Conservation (phyloP, 2,113 vertebrate species). For the Embiotoca jacksoni region DNA sequence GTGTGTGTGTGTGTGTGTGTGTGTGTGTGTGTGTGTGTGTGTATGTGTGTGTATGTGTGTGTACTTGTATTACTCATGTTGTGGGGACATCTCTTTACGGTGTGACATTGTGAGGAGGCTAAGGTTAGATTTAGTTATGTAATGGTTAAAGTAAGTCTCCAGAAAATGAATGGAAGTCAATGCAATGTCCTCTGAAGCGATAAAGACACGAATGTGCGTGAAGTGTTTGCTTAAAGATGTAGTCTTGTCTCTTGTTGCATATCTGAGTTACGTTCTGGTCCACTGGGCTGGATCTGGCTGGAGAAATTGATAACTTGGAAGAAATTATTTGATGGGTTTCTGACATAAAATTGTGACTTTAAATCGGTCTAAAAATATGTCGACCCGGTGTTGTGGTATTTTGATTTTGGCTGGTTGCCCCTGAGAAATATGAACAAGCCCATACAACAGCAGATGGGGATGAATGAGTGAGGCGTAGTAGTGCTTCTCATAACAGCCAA, state of each 20-base stretch:
- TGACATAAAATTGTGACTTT: too few relatives aligned
- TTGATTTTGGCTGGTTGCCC: neutral
- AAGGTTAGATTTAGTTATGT: neutral
- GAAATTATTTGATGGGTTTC: neutral
- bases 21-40: constrained; percentile 16
- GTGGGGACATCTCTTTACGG: neutral
- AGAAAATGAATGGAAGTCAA: neutral
- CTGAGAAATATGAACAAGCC: neutral
- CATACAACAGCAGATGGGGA: neutral
- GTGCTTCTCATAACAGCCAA: neutral
- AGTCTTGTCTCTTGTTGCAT: neutral
- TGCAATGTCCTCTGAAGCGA: neutral
- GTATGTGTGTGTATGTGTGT: constrained; percentile 7
- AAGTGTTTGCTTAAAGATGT: constrained; percentile 27
- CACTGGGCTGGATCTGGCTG: constrained; percentile 8
- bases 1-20: constrained; percentile 11
- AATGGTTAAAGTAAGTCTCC: neutral
- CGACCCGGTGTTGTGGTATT: neutral
- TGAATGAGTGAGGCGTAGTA: neutral
- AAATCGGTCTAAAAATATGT: neutral
- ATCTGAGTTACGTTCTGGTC: constrained; percentile 2
- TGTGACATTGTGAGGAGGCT: neutral
- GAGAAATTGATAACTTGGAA: constrained; percentile 11
- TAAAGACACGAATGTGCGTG: neutral
- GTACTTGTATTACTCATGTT: constrained; percentile 1